Base-by-base conservation (phyloP, 2,113 vertebrate species). In the Nansenia antarctica region DNA sequence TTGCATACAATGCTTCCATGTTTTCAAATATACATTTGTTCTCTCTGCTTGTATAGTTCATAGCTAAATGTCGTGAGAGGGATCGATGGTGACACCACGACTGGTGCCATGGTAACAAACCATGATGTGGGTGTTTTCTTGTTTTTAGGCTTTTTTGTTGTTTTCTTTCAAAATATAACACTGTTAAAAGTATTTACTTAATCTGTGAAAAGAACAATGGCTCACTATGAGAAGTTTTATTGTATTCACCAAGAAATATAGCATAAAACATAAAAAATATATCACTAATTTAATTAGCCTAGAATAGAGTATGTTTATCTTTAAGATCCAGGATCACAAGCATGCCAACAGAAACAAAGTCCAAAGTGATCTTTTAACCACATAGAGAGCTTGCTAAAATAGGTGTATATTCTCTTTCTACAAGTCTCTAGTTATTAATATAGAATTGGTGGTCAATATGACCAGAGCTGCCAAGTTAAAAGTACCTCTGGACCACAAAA, bases 401-500 rank as follows among this genome's bases (percentile, higher is more conserved):
- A 15, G n/a, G n/a, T 20, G 39, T 42, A 42, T 42, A 42, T 42
- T 42, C 66, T 65, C 37, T 76, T 26, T 67, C 14, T 30, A 45
- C 37, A 32, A 39, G 34, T 49, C 39, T 69, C 34, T 70, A 52
- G 34, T 66, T 61, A 61, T 35, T 15, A 32, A 59, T n/a, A 91
- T 88, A 88, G 86, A 89, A 91, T 89, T 84, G 11, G 71, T 91
- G 92, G 94, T 94, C 94, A 95, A 94, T 94, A 90, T 94, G 94
- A 95, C 93, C 93, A 72, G 92, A 93, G 91, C 90, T 86, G 90
- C 87, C 91, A 77, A 55, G 86, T 86, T 85, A 90, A 80, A 91
- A 90, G 85, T 88, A 64, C 73, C n/a, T 85, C 83, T 61, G 72
- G 82, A 86, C 88, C 69, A 82, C 57, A 92, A 88, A 93, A 91